Conservation (phyloP, 30 jellyfish, hydroid and myxozoan genomes). For the Chironex yamaguchii region DNA sequence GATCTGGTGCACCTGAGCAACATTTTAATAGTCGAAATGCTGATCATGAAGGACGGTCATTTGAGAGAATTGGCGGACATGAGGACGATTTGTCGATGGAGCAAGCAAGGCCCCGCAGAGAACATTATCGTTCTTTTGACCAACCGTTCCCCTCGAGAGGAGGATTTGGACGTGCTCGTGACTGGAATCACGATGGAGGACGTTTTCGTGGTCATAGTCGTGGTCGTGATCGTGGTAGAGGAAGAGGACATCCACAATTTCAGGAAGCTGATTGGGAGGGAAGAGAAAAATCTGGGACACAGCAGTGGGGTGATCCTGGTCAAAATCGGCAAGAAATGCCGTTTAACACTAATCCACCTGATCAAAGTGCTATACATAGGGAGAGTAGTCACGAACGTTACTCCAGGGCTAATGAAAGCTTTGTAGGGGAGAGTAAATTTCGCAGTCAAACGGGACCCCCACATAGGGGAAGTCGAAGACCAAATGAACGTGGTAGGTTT, state of each 20-base stretch:
- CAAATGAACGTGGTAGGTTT: background rate
- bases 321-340: too few relatives aligned
- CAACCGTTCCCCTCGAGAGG: too few relatives aligned
- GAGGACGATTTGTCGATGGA: too few relatives aligned
- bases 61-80: too few relatives aligned
- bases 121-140: too few relatives aligned
- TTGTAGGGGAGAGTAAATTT: background rate
- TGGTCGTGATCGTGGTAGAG: background rate
- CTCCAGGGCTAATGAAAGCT: background rate
- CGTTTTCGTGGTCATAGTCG: background rate
- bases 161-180: constrained; percentile 1
- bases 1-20: too few relatives aligned
- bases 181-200: background rate
- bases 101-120: too few relatives aligned
- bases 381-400: too few relatives aligned
- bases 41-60: background rate
- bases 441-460: background rate
- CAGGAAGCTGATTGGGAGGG: background rate
- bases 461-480: background rate
- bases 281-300: background rate
- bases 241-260: background rate
- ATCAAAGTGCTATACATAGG: too few relatives aligned
- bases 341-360: too few relatives aligned
- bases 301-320: background rate
- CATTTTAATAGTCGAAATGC: too few relatives aligned